A percentile compares a stretch with the other conserved stretches of the same genome.
Conservation (phyloP, 2,797 vertebrate species). For the Nannoperca australis region DNA sequence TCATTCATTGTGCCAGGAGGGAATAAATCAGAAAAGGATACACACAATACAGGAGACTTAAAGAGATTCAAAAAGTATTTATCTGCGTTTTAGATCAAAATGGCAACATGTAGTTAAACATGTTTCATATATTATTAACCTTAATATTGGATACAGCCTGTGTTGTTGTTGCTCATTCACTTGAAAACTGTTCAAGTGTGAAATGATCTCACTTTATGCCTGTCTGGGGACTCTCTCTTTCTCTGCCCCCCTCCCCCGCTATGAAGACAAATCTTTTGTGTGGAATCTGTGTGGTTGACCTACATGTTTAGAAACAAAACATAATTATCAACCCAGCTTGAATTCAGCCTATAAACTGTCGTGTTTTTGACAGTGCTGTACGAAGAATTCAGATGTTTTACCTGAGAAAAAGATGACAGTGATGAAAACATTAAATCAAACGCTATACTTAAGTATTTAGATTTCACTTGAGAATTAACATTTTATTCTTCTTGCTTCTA, state of each 20-base stretch:
- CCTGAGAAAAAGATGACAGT: background rate
- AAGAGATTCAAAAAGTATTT: background rate
- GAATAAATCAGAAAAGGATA: background rate
- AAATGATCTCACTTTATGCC: constrained; percentile 1
- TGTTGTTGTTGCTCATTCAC: constrained; percentile 12
- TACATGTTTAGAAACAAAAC: constrained; percentile 8
- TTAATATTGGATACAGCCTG: background rate
- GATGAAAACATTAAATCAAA: background rate
- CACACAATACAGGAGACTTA: background rate
- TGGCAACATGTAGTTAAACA: background rate
- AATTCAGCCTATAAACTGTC: background rate
- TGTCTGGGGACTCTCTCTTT: background rate
- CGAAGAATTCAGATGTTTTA: background rate
- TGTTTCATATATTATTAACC: background rate
- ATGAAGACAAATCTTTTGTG: constrained; percentile 6
- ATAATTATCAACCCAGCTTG: background rate
- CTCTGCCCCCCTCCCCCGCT: background rate
- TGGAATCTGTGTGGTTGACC: background rate
- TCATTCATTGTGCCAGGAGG: background rate
- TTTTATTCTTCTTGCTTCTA: background rate
- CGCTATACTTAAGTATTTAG: background rate
- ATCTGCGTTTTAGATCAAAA: background rate
- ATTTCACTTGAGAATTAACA: background rate
- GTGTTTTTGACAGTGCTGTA: background rate
- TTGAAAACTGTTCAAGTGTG: constrained; percentile 24